Evolutionary conservation across 1,140 invertebrate species (phyloP).

Genomic region (Cyphomyrmex costatus): DNA sequence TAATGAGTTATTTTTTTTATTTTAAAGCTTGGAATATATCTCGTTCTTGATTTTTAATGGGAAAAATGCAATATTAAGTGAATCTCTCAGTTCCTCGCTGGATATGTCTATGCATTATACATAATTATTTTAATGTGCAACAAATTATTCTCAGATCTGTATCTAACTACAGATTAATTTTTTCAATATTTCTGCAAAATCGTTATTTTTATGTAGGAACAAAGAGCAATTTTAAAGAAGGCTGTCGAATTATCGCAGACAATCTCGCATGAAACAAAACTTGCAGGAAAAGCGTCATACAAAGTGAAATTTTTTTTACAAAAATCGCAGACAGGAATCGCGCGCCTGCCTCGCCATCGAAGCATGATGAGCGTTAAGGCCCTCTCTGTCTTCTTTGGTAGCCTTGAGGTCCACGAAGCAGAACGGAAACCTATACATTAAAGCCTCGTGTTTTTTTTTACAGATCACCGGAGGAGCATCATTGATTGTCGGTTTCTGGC

Average conservation of each 20-base stretch:
- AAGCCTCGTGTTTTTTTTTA: constrained; percentile 80
- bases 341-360: neutral
- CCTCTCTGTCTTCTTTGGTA: constrained; percentile 29
- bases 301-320: constrained; percentile 15
- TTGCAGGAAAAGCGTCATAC: neutral
- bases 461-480: constrained; percentile 92
- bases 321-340: neutral
- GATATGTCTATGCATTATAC: too few relatives aligned
- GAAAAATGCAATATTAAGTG: too few relatives aligned
- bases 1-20: too few relatives aligned
- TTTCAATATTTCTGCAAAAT: too few relatives aligned
- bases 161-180: too few relatives aligned
- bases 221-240: too few relatives aligned
- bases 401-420: constrained; percentile 66
- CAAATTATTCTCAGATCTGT: too few relatives aligned
- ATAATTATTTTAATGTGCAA: too few relatives aligned
- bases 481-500: constrained; percentile 92
- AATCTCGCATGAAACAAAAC: neutral
- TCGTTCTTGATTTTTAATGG: too few relatives aligned
- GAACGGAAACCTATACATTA: constrained; percentile 60
- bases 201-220: too few relatives aligned
- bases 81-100: too few relatives aligned
- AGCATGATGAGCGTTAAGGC: constrained; percentile 1
- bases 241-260: neutral
- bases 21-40: too few relatives aligned